phyloP scores from a whole-genome alignment of 2,888 invertebrate species.

The Entomobrya proxima region DNA sequence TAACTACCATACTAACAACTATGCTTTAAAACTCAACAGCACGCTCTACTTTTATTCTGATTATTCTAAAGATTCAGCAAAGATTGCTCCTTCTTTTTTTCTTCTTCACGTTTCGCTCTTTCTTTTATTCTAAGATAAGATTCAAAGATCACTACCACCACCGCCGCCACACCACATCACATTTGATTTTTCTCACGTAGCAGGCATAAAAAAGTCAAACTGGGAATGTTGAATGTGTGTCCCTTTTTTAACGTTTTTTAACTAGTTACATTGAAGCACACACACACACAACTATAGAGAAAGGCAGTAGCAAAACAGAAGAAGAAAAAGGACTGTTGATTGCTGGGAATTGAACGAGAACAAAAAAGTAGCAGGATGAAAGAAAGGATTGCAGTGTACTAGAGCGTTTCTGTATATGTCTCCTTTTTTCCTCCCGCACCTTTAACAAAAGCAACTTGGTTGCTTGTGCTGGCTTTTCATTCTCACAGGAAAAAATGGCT shows the following conservation, averaged over 20 bases:
- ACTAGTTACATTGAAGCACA: slow-evolving; percentile 16
- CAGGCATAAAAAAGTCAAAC: background rate
- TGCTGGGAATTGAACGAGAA: slow-evolving; percentile 14
- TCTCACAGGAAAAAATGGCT: background rate
- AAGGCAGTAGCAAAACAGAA: background rate
- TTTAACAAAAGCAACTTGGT: background rate
- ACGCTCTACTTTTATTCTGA: slow-evolving; percentile 34
- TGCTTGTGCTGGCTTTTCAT: slow-evolving; percentile 23
- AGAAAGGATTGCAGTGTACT: background rate
- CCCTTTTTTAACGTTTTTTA: slow-evolving; percentile 35
- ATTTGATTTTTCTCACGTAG: slow-evolving; percentile 14
- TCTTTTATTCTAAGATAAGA: background rate
- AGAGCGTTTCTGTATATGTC: background rate
- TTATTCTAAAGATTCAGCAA: slow-evolving; percentile 34
- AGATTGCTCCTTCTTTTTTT: slow-evolving; percentile 21
- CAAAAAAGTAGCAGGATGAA: background rate
- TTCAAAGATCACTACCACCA: slow-evolving; percentile 4
- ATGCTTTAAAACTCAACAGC: slow-evolving; percentile 7
- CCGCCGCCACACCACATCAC: background rate
- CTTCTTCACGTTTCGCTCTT: background rate
- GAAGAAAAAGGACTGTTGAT: slow-evolving; percentile 15
- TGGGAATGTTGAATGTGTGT: slow-evolving; percentile 11
- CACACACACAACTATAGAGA: background rate
- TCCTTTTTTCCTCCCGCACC: background rate
- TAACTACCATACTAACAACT: background rate